Evolutionary conservation across 2,888 invertebrate species (phyloP).

Genomic region (Cataglyphis albicans): DNA sequence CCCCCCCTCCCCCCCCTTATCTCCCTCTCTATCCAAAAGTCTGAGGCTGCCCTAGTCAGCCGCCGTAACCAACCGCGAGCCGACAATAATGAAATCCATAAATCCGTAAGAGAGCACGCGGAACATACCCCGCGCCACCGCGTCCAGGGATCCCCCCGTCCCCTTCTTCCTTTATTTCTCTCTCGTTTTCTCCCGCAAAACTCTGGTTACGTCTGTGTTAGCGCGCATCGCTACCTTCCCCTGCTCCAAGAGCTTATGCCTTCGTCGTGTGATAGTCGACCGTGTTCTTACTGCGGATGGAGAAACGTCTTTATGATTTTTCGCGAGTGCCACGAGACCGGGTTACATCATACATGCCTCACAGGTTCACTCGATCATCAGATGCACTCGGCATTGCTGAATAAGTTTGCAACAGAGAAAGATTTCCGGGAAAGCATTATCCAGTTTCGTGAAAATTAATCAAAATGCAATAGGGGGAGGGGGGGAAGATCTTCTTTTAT

Average conservation of each 20-base stretch:
- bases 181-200: constrained; percentile 18
- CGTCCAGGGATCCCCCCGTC: constrained; percentile 61
- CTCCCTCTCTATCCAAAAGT: constrained; percentile 41
- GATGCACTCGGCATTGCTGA: constrained; percentile 19
- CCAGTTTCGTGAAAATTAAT: constrained; percentile 30
- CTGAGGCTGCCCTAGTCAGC: constrained; percentile 67
- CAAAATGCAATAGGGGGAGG: not conserved
- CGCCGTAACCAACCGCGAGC: constrained; percentile 88
- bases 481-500: not conserved
- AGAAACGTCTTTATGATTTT: constrained; percentile 76
- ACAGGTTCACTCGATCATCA: constrained; percentile 10
- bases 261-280: constrained; percentile 52
- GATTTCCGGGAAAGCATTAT: not conserved
- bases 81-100: constrained; percentile 90
- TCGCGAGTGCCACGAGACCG: constrained; percentile 50
- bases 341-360: constrained; percentile 55
- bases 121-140: constrained; percentile 67
- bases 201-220: not conserved
- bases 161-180: constrained; percentile 61
- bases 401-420: constrained; percentile 10
- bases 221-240: not conserved
- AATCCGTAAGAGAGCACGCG: constrained; percentile 87
- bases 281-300: constrained; percentile 75
- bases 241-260: not conserved
- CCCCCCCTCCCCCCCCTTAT: no score